phyloP scores from a whole-genome alignment of 1,140 invertebrate species.

The Lanistes nyassanus region DNA sequence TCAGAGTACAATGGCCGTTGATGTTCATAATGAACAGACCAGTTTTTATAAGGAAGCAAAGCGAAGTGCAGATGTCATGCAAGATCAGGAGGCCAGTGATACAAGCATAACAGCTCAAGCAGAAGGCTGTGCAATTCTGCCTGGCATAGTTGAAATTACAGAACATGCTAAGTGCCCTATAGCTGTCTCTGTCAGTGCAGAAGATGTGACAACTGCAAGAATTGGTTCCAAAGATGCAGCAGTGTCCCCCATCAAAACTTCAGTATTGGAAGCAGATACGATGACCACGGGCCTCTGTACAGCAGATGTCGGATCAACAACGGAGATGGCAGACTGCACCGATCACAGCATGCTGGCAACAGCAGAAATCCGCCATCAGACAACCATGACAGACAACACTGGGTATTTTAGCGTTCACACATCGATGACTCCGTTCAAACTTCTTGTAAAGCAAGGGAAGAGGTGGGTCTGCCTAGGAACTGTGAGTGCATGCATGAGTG shows the following conservation, averaged over 20 bases:
- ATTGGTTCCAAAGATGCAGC: constrained; percentile 1
- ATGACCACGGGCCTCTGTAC: constrained; percentile 5
- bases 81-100: neutral
- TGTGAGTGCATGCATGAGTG: too few species aligned
- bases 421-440: constrained; percentile 48
- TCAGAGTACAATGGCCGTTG: too few species aligned
- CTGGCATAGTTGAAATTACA: neutral
- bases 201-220: neutral
- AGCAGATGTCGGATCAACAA: constrained; percentile 15
- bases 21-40: too few species aligned
- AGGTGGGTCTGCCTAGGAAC: constrained; percentile 27
- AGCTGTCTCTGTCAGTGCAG: neutral
- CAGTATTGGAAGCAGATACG: constrained; percentile 2
- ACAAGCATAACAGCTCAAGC: neutral
- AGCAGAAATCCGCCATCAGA: constrained; percentile 15
- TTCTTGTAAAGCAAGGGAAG: constrained; percentile 39
- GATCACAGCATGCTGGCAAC: constrained; percentile 29
- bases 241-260: neutral
- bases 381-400: constrained; percentile 36
- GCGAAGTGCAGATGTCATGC: neutral
- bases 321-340: constrained; percentile 11
- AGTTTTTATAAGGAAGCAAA: too few species aligned
- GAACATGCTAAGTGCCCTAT: neutral
- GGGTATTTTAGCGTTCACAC: constrained; percentile 25
- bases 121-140: too few species aligned